These are phyloP conservation scores for Porites rus DNA, from an alignment of 92 coral and sea anemone species.

Conservation along the genomic window DNA sequence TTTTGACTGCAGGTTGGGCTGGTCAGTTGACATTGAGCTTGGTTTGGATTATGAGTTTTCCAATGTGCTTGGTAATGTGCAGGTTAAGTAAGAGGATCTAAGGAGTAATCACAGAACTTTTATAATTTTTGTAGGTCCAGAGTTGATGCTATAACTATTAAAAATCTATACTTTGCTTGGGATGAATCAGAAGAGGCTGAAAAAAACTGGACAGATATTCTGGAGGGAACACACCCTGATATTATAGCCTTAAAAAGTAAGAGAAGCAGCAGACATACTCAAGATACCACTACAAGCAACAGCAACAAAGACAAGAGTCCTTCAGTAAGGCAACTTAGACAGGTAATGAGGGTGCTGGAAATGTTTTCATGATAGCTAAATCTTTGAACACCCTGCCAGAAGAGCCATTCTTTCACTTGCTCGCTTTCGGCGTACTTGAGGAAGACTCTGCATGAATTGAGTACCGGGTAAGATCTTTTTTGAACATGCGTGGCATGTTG, in stretches of 20 bases:
- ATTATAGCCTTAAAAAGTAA: constrained; percentile 21
- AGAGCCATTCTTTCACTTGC: too few species aligned
- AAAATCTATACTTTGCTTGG: constrained; percentile 32
- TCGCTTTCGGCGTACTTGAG: too few species aligned
- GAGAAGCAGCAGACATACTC: neutral
- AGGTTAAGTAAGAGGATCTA: too few species aligned
- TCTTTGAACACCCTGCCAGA: too few species aligned
- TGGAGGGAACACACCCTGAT: constrained; percentile 53
- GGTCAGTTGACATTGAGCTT: too few species aligned
- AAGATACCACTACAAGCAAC: constrained; percentile 1
- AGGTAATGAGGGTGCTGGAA: neutral
- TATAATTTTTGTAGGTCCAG: neutral
- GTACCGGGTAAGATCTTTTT: too few species aligned
- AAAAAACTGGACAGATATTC: constrained; percentile 54
- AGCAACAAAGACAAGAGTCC: neutral
- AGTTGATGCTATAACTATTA: constrained; percentile 54
- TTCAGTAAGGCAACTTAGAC: neutral
- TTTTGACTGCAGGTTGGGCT: too few species aligned
- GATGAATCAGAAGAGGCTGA: constrained; percentile 58
- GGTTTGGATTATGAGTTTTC: too few species aligned
- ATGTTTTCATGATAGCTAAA: too few species aligned
- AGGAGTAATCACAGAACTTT: neutral
- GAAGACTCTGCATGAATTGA: too few species aligned
- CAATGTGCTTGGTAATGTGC: too few species aligned
- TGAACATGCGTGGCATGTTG: too few species aligned